Conservation (phyloP, 2,113 vertebrate species). For the Galbula dea region DNA sequence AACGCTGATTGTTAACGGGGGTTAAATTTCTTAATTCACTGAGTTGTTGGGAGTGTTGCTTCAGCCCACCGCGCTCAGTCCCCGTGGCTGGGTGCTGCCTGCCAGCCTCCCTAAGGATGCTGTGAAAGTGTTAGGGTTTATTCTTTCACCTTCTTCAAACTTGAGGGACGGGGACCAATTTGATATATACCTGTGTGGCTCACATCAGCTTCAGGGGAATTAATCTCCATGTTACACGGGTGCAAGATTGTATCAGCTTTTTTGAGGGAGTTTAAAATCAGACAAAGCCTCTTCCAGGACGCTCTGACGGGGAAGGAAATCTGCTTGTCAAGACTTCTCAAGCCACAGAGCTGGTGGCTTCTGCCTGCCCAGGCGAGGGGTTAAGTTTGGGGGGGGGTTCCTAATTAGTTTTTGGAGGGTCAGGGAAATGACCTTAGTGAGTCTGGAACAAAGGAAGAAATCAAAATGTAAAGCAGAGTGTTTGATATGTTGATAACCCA, state of each 20-base stretch:
- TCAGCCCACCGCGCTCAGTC: not conserved
- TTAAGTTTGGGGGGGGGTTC: not conserved
- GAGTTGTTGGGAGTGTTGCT: not conserved
- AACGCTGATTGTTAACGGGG: not conserved
- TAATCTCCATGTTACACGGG: not conserved
- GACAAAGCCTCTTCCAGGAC: not conserved
- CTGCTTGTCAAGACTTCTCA: not conserved
- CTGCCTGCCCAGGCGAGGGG: not conserved
- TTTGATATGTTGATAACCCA: slow-evolving; percentile 41
- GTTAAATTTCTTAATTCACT: not conserved
- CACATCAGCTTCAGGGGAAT: not conserved
- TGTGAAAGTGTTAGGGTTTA: not conserved
- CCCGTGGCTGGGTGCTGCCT: not conserved
- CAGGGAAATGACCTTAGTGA: slow-evolving; percentile 5
- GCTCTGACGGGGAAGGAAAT: not conserved
- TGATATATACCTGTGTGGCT: not conserved
- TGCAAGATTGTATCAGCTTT: not conserved
- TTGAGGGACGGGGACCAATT: not conserved
- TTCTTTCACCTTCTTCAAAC: not conserved
- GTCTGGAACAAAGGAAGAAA: slow-evolving; percentile 52
- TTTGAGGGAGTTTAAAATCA: not conserved
- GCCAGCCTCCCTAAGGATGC: not conserved
- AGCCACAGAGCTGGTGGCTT: not conserved
- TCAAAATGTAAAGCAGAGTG: slow-evolving; percentile 28
- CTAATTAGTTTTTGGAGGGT: slow-evolving; percentile 45